Percentiles rank a stretch among this genome's conserved stretches.
These are phyloP conservation scores for Typhlichthys eigenmanni DNA, from an alignment of 2,797 vertebrate species.

Conservation along the genomic window DNA sequence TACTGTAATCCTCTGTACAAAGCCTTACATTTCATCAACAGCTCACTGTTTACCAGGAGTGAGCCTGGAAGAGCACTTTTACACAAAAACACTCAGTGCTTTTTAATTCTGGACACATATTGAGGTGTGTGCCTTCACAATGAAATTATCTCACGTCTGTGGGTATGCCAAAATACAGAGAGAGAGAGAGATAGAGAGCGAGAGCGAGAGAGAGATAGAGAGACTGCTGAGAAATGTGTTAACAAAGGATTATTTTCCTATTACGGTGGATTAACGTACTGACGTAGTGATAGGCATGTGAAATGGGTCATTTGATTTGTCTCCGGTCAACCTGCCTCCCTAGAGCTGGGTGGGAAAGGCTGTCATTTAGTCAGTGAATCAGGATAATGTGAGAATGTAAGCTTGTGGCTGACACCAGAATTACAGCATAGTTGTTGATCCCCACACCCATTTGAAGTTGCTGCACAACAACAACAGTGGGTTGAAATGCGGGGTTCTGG, in stretches of 20 bases:
- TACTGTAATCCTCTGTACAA: too few relatives aligned
- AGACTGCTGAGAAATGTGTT: conserved; percentile 20
- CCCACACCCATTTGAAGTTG: too few relatives aligned
- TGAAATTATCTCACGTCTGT: too few relatives aligned
- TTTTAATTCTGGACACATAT: background rate
- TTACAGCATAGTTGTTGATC: too few relatives aligned
- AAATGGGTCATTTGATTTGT: conserved; percentile 39
- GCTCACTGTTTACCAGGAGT: too few relatives aligned
- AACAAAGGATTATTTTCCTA: background rate
- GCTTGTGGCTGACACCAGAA: conserved; percentile 19
- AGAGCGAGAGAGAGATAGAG: conserved; percentile 28
- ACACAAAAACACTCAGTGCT: too few relatives aligned
- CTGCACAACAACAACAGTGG: background rate
- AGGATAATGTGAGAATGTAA: conserved; percentile 49
- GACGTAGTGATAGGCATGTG: conserved; percentile 55
- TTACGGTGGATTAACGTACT: conserved; percentile 43
- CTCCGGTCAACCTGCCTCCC: conserved; percentile 55
- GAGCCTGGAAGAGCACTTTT: too few relatives aligned
- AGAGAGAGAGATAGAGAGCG: conserved; percentile 31
- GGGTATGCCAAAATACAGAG: conserved; percentile 20
- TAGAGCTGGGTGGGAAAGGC: conserved; percentile 26
- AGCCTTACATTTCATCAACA: too few relatives aligned
- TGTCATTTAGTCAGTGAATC: conserved; percentile 62
- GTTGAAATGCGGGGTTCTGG: background rate
- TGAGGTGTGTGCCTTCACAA: too few relatives aligned